phyloP scores from a whole-genome alignment of 2,113 vertebrate species.

The Myrmophylax atrothorax region DNA sequence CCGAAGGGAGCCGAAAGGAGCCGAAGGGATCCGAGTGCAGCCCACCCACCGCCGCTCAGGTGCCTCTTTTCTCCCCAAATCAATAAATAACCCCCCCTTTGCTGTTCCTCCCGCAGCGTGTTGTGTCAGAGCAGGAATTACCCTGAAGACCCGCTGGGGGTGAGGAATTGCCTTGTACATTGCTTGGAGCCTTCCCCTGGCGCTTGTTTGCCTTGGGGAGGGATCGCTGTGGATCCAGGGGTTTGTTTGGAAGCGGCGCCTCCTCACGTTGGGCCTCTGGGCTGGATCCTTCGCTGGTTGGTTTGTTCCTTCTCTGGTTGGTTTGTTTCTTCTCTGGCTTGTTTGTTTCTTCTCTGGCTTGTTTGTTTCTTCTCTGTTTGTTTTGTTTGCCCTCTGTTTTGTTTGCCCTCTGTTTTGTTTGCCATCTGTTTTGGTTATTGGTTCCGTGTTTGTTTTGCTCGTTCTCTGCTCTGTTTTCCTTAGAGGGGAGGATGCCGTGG shows the following conservation, averaged over 20 bases:
- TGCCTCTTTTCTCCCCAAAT: neutral
- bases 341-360: no score
- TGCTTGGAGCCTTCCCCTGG: neutral
- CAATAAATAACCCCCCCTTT: fast-evolving
- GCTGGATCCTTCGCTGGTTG: no score
- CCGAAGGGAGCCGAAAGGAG: neutral
- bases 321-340: no score
- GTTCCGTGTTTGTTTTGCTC: no score
- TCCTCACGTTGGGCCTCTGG: neutral
- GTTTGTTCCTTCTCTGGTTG: no score
- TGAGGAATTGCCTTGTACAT: neutral
- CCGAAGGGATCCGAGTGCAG: neutral
- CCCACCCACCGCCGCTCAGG: neutral
- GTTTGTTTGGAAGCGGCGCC: neutral
- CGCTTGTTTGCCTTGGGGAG: neutral
- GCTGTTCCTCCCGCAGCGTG: fast-evolving
- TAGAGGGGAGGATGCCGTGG: neutral
- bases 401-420: neutral
- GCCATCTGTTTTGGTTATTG: no score
- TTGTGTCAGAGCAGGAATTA: neutral
- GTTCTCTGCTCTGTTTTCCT: neutral
- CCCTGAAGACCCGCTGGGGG: neutral
- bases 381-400: no score
- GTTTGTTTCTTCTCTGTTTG: no score
- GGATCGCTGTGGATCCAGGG: fast-evolving